Conservation (phyloP, 2,797 vertebrate genomes). For the Catostomus latipinnis region DNA sequence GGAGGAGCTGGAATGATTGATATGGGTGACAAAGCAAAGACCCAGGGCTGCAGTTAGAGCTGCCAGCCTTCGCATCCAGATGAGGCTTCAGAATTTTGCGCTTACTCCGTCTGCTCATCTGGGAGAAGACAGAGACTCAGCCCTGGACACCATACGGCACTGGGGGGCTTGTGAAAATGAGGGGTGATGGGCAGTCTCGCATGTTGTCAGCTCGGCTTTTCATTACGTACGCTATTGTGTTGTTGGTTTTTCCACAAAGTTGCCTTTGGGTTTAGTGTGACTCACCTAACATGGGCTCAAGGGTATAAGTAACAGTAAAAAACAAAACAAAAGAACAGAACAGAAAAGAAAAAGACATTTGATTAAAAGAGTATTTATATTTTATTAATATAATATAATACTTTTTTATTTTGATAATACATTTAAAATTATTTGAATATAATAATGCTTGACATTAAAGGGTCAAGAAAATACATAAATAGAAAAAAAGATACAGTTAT, state of each 20-base stretch:
- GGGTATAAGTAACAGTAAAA: neutral
- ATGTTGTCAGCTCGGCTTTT: neutral
- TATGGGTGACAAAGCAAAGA: slow-evolving; percentile 64
- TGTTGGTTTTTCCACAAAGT: neutral
- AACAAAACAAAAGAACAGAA: neutral
- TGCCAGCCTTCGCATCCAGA: slow-evolving; percentile 46
- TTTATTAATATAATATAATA: too few species aligned
- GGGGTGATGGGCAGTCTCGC: neutral
- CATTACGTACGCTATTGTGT: neutral
- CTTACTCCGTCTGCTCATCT: slow-evolving; percentile 42
- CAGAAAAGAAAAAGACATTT: too few species aligned
- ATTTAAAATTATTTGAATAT: too few species aligned
- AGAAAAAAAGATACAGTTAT: too few species aligned
- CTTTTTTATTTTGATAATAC: too few species aligned
- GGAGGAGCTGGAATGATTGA: slow-evolving; percentile 67
- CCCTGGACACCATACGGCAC: slow-evolving; percentile 20
- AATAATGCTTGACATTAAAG: too few species aligned
- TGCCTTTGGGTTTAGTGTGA: neutral
- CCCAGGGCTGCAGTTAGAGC: slow-evolving; percentile 51
- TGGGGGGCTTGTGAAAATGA: slow-evolving; percentile 18
- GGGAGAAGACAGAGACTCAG: slow-evolving; percentile 34
- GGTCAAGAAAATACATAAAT: too few species aligned
- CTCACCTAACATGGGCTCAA: neutral
- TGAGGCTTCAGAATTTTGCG: slow-evolving; percentile 36
- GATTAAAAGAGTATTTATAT: too few species aligned